phyloP scores from a whole-genome alignment of 2,797 vertebrate genomes.

The Podarcis lilfordi region DNA sequence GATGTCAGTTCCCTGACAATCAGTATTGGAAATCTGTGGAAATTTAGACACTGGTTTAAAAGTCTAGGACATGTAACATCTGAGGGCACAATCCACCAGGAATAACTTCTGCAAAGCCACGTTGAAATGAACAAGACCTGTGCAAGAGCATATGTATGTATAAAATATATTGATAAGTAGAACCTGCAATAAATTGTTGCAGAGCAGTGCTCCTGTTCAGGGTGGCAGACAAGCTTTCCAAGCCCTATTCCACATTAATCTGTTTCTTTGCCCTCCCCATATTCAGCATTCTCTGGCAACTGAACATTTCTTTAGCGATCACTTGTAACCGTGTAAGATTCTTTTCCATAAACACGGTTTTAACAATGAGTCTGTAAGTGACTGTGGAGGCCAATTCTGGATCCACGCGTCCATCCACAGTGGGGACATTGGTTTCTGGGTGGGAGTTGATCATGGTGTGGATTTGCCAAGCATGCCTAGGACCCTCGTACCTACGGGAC shows the following conservation, averaged over 20 bases:
- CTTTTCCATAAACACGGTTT: too few relatives aligned
- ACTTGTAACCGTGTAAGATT: too few relatives aligned
- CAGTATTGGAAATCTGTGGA: conserved; percentile 55
- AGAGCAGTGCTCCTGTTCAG: not conserved
- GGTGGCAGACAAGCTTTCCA: not conserved
- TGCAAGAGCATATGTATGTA: not conserved
- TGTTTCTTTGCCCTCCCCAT: not conserved
- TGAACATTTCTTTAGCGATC: not conserved
- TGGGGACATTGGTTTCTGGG: too few relatives aligned
- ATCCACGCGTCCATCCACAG: too few relatives aligned
- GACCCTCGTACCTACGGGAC: too few relatives aligned
- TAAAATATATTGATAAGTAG: not conserved
- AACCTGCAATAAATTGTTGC: not conserved
- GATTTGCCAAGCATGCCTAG: too few relatives aligned
- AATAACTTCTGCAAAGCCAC: not conserved
- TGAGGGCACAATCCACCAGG: not conserved
- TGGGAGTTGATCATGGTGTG: too few relatives aligned
- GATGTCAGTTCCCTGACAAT: not conserved
- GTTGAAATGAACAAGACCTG: not conserved
- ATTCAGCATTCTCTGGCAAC: not conserved
- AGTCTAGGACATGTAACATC: not conserved
- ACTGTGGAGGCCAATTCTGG: too few relatives aligned
- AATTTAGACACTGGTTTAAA: conserved; percentile 65
- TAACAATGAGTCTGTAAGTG: too few relatives aligned
- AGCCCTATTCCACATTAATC: too few relatives aligned